A percentile compares a stretch with the other conserved stretches of the same genome.
Evolutionary conservation across 2,888 invertebrate genomes (phyloP).

Genomic region (Drosophila monieri): DNA sequence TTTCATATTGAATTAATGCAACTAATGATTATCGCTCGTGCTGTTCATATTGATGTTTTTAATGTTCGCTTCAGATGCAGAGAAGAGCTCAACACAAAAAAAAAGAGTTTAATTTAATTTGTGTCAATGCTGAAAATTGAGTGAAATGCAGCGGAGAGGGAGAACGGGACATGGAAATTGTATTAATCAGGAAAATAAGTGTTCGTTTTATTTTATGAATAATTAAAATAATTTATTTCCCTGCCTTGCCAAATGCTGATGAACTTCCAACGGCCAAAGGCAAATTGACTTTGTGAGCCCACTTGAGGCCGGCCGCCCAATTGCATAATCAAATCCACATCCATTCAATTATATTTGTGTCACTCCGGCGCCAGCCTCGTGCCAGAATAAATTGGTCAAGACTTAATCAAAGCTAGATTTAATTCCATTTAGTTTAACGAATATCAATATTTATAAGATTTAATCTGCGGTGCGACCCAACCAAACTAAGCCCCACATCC

Average conservation of each 20-base stretch:
- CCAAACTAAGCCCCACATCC: not conserved
- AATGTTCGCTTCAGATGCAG: conserved; percentile 1
- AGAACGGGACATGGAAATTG: conserved; percentile 27
- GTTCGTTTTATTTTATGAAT: conserved; percentile 42
- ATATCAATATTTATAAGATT: conserved; percentile 32
- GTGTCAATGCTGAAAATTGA: conserved; percentile 50
- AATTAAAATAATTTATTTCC: conserved; percentile 38
- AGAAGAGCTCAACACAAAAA: not conserved
- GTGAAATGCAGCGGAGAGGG: conserved; percentile 20
- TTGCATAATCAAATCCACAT: conserved; percentile 40
- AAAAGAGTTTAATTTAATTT: conserved; percentile 64
- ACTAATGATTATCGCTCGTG: conserved; percentile 60
- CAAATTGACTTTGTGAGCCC: conserved; percentile 34
- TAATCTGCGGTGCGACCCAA: conserved; percentile 5
- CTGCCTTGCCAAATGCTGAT: conserved; percentile 21
- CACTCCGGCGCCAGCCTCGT: conserved; percentile 19
- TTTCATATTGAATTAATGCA: conserved; percentile 66
- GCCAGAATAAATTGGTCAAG: conserved; percentile 28
- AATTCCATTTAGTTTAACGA: conserved; percentile 25
- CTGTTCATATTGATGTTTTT: conserved; percentile 18
- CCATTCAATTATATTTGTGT: conserved; percentile 38
- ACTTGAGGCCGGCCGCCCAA: conserved; percentile 22
- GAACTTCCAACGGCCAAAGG: conserved; percentile 17
- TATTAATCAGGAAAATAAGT: conserved; percentile 46
- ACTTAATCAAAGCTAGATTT: conserved; percentile 22